phyloP scores from a whole-genome alignment of 1,140 invertebrate genomes.

The Lysiphlebus fabarum region DNA sequence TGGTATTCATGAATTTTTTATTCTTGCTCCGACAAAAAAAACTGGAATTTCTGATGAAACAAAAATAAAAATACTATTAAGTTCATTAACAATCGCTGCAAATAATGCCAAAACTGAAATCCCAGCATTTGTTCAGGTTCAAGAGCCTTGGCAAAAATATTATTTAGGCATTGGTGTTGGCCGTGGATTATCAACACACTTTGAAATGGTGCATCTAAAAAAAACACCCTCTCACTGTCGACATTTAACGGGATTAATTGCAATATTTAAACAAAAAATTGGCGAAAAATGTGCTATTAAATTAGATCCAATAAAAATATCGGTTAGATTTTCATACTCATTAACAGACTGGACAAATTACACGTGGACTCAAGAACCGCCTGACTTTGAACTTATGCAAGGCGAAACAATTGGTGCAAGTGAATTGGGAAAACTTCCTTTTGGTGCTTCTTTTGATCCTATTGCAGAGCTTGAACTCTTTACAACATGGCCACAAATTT shows the following conservation, averaged over 20 bases:
- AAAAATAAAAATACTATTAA: slow-evolving; percentile 78
- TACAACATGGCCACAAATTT: slow-evolving; percentile 83
- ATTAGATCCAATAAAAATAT: slow-evolving; percentile 68
- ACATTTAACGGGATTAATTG: slow-evolving; percentile 75
- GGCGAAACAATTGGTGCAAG: slow-evolving; percentile 58
- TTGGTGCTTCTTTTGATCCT: slow-evolving; percentile 81
- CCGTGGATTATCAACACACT: slow-evolving; percentile 71
- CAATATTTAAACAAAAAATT: slow-evolving; percentile 78
- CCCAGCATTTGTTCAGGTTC: slow-evolving; percentile 83
- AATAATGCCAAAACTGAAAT: slow-evolving; percentile 77
- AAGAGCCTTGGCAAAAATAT: slow-evolving; percentile 76
- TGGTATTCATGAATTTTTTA: slow-evolving; percentile 79
- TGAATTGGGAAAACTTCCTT: slow-evolving; percentile 68
- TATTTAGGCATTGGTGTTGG: slow-evolving; percentile 77
- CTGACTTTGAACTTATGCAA: slow-evolving; percentile 69
- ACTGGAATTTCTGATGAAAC: slow-evolving; percentile 71
- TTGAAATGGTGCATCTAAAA: slow-evolving; percentile 86
- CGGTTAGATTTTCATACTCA: slow-evolving; percentile 79
- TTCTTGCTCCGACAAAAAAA: slow-evolving; percentile 64
- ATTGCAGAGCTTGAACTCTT: slow-evolving; percentile 71
- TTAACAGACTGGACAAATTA: slow-evolving; percentile 69
- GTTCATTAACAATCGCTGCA: slow-evolving; percentile 79
- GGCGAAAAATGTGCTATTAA: slow-evolving; percentile 56
- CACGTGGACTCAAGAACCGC: slow-evolving; percentile 67
- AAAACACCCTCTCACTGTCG: slow-evolving; percentile 76